phyloP scores from a whole-genome alignment of 2,113 vertebrate species.

The Pyrgilauda ruficollis region DNA sequence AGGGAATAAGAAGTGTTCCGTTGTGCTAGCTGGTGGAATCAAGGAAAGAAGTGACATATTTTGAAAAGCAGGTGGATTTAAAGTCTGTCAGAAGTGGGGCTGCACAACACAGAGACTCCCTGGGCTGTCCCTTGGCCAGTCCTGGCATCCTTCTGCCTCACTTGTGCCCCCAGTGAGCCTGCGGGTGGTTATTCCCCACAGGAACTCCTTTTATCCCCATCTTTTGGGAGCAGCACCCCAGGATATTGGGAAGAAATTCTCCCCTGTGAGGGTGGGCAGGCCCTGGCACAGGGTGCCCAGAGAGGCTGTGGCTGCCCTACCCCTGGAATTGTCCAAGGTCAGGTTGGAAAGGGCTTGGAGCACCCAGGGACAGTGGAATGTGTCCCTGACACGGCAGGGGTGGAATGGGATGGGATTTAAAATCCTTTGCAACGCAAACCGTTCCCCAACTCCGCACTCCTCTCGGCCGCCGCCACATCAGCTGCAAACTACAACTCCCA shows the following conservation, averaged over 20 bases:
- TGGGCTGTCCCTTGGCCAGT: fast-evolving
- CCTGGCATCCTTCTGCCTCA: neutral
- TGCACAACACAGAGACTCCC: no score
- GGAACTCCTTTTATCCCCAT: neutral
- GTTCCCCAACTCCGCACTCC: fast-evolving
- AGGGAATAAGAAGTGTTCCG: fast-evolving
- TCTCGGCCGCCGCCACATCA: fast-evolving
- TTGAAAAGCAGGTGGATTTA: neutral
- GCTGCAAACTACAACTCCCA: neutral
- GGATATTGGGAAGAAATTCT: neutral
- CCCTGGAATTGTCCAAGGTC: neutral
- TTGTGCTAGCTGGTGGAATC: fast-evolving
- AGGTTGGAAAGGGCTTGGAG: neutral
- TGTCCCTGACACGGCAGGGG: fast-evolving
- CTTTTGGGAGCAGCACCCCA: neutral
- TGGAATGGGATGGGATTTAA: neutral
- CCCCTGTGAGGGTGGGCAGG: fast-evolving
- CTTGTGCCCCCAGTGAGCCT: neutral
- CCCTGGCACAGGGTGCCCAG: neutral
- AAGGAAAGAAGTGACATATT: fast-evolving
- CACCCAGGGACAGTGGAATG: fast-evolving
- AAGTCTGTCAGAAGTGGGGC: neutral
- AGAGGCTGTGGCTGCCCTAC: neutral
- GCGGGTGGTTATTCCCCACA: neutral
- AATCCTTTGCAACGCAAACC: neutral